Percentiles rank a stretch among this genome's conserved stretches.
Evolutionary conservation across 2,888 invertebrate genomes (phyloP).

Genomic region (Empis livida): DNA sequence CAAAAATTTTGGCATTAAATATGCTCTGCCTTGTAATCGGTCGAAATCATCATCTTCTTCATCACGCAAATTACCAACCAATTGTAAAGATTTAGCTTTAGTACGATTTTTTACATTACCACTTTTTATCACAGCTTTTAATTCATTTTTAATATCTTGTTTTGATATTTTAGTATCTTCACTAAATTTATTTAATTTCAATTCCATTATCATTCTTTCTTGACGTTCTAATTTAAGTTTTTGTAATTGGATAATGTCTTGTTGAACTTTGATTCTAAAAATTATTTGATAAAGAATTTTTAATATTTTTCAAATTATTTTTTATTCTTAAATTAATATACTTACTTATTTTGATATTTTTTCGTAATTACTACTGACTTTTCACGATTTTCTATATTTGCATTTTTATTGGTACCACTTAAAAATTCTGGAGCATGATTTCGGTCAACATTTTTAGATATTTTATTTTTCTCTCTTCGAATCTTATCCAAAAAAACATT

Average conservation of each 20-base stretch:
- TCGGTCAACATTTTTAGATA: conserved; percentile 7
- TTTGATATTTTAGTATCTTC: conserved; percentile 49
- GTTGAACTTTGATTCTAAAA: conserved; percentile 52
- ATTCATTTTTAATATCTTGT: conserved; percentile 43
- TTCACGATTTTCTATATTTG: neutral
- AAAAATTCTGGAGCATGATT: neutral
- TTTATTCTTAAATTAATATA: neutral
- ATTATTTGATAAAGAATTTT: neutral
- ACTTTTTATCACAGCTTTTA: conserved; percentile 42
- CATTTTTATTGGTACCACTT: neutral
- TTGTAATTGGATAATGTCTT: conserved; percentile 58
- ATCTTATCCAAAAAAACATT: conserved; percentile 32
- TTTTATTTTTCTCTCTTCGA: conserved; percentile 24
- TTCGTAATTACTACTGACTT: conserved; percentile 18
- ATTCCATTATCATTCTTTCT: conserved; percentile 56
- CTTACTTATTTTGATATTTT: conserved; percentile 33
- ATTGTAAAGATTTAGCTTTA: conserved; percentile 35
- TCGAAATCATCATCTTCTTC: conserved; percentile 26
- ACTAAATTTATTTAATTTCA: conserved; percentile 54
- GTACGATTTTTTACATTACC: conserved; percentile 43
- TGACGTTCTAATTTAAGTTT: conserved; percentile 57
- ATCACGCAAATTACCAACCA: conserved; percentile 30
- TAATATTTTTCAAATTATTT: neutral
- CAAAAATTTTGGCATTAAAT: conserved; percentile 50
- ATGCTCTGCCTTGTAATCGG: conserved; percentile 26